Evolutionary conservation across 2,797 vertebrate genomes (phyloP), one percentile per base, ranked within the genome.

Genomic region (Chelmon rostratus): DNA sequence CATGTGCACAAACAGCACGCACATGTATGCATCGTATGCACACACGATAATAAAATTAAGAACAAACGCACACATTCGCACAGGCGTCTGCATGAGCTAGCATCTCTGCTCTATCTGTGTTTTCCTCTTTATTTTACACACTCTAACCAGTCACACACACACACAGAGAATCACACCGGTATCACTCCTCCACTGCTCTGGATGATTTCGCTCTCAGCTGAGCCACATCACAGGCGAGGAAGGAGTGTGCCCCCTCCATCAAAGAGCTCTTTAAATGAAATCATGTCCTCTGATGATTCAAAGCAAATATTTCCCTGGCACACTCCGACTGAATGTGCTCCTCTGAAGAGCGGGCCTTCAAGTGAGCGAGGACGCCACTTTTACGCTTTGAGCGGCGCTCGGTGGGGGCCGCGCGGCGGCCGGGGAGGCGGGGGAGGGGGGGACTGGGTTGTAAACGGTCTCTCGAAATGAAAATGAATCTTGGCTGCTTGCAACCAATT

Each of bases 201-300:
- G 90, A 87, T 80, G 73, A 75, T 91, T 88, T 85, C 4, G 56
- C 90, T 92, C 87, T 92, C 86, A 88, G 90, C 88, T 81, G 86
- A 91, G 88, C 79, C 86, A 89, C 87, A 92, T 93, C 89, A 91
- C 86, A 91, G 88, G 73, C 77, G 66, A 73, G 73, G 77, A 82
- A 84, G 74, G 72, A 89, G 89, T 78, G 86, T 72, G 37, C 67
- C 86, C 86, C 74, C 79, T 85, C 82, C 82, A 88, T 92, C 92
- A 92, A 92, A 92, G 85, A 76, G 85, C 87, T 88, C 91, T 91
- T 93, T 92, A 91, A 90, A 90, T 88, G 82, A 91, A 91, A 92
- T 86, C 84, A 89, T 89, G 87, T 91, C 90, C 84, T 93, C 86
- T 87, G 86, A 89, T 90, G 89, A 92, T 89, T 91, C 87, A 93